phyloP scores from a whole-genome alignment of 2,888 invertebrate genomes.

The Drosophila mayaguana region DNA sequence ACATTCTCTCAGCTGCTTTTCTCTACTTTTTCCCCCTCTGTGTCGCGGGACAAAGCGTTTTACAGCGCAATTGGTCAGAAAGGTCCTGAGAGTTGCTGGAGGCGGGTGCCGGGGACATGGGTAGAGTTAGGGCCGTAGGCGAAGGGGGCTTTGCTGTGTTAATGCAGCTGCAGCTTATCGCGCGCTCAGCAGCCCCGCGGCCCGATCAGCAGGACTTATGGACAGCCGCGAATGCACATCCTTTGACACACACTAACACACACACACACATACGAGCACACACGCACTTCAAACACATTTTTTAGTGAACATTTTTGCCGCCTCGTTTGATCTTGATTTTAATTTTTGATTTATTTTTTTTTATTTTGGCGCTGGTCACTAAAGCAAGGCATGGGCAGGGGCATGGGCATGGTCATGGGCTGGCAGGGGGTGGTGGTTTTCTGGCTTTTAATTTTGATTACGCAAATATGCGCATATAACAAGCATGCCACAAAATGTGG shows the following conservation, averaged over 20 bases:
- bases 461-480: conserved; percentile 39
- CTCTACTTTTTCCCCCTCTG: conserved; percentile 2
- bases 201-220: conserved; percentile 69
- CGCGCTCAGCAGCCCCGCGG: conserved; percentile 54
- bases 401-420: no score
- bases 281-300: conserved; percentile 75
- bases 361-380: conserved; percentile 45
- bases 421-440: background rate
- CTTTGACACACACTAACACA: conserved; percentile 40
- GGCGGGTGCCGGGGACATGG: background rate
- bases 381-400: background rate
- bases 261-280: conserved; percentile 8
- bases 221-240: conserved; percentile 39
- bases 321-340: conserved; percentile 41
- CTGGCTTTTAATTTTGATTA: conserved; percentile 42
- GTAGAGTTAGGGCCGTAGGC: background rate
- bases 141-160: conserved; percentile 13
- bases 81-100: conserved; percentile 7
- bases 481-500: background rate
- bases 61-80: conserved; percentile 62
- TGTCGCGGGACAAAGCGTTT: conserved; percentile 33
- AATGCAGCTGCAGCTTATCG: conserved; percentile 78
- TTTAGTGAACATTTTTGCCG: conserved; percentile 49
- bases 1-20: conserved; percentile 22
- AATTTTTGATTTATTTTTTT: background rate